Percentiles rank a stretch among this genome's conserved stretches.
Evolutionary conservation across 1,140 invertebrate species (phyloP).

Genomic region (Drosophila busckii): DNA sequence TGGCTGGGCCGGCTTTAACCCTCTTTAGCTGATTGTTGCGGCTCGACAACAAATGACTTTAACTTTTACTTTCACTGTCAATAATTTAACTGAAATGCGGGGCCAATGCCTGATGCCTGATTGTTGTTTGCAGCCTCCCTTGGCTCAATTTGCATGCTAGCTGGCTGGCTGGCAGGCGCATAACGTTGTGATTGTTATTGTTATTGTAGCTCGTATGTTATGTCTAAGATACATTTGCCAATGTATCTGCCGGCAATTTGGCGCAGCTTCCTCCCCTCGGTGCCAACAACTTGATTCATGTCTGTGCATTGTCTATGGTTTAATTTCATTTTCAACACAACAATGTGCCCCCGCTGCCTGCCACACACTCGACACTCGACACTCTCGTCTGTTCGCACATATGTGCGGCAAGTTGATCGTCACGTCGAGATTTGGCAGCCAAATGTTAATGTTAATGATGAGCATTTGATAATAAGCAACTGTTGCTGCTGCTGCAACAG

Average conservation of each 20-base stretch:
- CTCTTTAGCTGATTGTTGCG: slow-evolving; percentile 13
- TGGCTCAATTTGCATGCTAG: slow-evolving; percentile 58
- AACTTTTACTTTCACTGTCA: slow-evolving; percentile 75
- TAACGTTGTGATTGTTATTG: slow-evolving; percentile 46
- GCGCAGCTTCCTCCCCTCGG: slow-evolving; percentile 11
- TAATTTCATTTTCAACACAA: slow-evolving; percentile 66
- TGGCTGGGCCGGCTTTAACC: slow-evolving; percentile 2
- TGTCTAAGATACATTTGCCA: slow-evolving; percentile 65
- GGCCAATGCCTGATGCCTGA: slow-evolving; percentile 25
- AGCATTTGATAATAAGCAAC: slow-evolving; percentile 69
- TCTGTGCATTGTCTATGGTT: slow-evolving; percentile 60
- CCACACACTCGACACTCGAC: not conserved
- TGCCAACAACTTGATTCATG: slow-evolving; percentile 1
- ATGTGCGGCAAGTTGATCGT: slow-evolving; percentile 72
- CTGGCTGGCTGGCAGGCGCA: slow-evolving; percentile 14
- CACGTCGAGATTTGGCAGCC: slow-evolving; percentile 52
- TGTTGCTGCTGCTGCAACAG: not conserved
- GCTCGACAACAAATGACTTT: slow-evolving; percentile 69
- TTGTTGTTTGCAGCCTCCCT: slow-evolving; percentile 21
- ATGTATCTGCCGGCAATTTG: slow-evolving; percentile 71
- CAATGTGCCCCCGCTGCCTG: slow-evolving; percentile 2
- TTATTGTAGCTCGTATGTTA: slow-evolving; percentile 15
- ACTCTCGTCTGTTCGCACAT: slow-evolving; percentile 45
- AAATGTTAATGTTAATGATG: slow-evolving; percentile 71
- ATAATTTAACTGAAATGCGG: slow-evolving; percentile 47